Evolutionary conservation across 2,797 vertebrate genomes (phyloP), one percentile per base, ranked within the genome.

Genomic region (Poeciliopsis infans): DNA sequence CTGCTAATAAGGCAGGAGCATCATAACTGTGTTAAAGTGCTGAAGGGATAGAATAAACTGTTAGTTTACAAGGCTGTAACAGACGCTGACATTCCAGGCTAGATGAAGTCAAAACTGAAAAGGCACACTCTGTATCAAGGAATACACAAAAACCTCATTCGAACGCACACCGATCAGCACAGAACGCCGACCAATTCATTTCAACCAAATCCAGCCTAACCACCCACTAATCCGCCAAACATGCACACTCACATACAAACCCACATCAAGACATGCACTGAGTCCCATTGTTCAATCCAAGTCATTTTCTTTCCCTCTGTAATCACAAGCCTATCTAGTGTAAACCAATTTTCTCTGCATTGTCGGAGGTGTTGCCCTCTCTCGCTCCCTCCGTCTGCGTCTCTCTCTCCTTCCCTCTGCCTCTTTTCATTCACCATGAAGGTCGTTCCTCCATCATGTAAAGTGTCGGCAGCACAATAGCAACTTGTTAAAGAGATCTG

Each of bases 311-410:
- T 91, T 86, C 83, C 87, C 89, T 92, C 92, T 93, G 92, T 94
- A 94, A 94, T 94, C 94, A 94, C 92, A 87, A 89, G 90, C 91
- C 91, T 93, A 95, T 95, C 94, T 93, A 93, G 93, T 94, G 93
- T 94, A 95, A 94, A 94, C 93, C 93, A 94, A 94, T 94, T 94
- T 94, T 94, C 93, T 91, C 87, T 83, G 91, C 88, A 94, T 94
- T 93, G 93, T 93, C 80, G 81, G 89, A 92, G 93, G 93, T 94
- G 89, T 92, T 94, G 94, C 91, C 93, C 94, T 92, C 92, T 91
- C 90, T 81, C 82, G 85, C 91, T 83, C 86, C 88, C 88, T 91
- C 88, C 83, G 81, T 88, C 90, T 83, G 79, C 81, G 81, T 91
- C 87, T 79, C 89, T 85, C 85, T 83, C 87, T 88, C 89, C 74